Conservation (phyloP, 2,888 invertebrate genomes). For the Caenorhabditis afra region DNA sequence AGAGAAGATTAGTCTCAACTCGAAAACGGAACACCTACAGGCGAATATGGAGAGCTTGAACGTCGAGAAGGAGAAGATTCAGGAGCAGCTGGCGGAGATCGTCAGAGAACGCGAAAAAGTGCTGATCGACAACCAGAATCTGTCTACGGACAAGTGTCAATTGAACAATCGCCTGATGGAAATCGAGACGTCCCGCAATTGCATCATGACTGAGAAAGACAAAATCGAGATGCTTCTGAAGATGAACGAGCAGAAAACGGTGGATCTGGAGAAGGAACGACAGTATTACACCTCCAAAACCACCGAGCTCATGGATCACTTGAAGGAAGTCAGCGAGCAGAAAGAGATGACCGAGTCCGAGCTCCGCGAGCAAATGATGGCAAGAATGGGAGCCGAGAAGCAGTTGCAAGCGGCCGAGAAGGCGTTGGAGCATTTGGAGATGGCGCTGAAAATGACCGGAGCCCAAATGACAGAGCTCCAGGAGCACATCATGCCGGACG, state of each 20-base stretch:
- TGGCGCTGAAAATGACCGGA: conserved; percentile 81
- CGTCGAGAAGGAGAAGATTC: conserved; percentile 81
- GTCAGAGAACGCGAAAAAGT: conserved; percentile 80
- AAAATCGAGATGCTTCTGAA: conserved; percentile 81
- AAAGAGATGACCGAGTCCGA: conserved; percentile 82
- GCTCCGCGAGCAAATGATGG: conserved; percentile 81
- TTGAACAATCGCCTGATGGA: conserved; percentile 78
- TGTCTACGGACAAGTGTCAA: conserved; percentile 80
- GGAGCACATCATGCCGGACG: conserved; percentile 82
- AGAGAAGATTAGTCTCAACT: conserved; percentile 77
- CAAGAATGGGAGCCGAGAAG: conserved; percentile 82
- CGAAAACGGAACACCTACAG: conserved; percentile 77
- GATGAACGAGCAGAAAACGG: conserved; percentile 80
- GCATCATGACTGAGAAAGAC: conserved; percentile 81
- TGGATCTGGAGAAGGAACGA: conserved; percentile 82
- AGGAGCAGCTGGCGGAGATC: conserved; percentile 78
- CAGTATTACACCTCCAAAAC: conserved; percentile 82
- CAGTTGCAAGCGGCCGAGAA: conserved; percentile 75
- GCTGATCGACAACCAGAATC: conserved; percentile 81
- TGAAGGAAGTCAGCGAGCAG: conserved; percentile 82
- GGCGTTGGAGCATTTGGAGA: conserved; percentile 81
- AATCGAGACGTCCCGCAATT: conserved; percentile 81
- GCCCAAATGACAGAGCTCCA: conserved; percentile 80
- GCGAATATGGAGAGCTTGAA: conserved; percentile 80
- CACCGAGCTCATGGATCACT: conserved; percentile 81